Conservation (phyloP, 2,113 vertebrate species). For the Pseudorectes ferrugineus region DNA sequence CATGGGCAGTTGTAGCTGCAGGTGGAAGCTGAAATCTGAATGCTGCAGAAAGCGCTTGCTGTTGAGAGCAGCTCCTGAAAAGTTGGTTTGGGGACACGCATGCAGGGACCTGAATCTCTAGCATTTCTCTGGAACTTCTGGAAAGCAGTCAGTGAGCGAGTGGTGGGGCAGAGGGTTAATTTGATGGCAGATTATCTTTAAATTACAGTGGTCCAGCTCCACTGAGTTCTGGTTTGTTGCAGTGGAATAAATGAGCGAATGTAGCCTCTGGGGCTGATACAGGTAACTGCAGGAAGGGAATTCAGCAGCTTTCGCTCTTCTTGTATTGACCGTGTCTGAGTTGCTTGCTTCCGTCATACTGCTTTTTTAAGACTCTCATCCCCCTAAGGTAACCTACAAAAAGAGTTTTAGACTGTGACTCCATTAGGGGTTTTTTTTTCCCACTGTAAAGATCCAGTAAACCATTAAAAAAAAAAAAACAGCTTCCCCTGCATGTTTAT, state of each 20-base stretch:
- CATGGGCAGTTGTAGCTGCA: not conserved
- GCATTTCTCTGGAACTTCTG: not conserved
- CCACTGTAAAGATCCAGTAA: not conserved
- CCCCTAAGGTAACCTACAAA: not conserved
- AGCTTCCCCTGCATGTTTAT: not conserved
- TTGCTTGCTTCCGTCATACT: not conserved
- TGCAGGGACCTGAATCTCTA: fast-evolving
- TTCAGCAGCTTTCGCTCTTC: not conserved
- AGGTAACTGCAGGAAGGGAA: not conserved
- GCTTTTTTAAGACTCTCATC: not conserved
- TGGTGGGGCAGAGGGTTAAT: not conserved
- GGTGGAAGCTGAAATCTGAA: not conserved
- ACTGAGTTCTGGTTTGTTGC: not conserved
- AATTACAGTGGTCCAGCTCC: not conserved
- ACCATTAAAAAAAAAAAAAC: not conserved
- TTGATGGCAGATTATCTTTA: not conserved
- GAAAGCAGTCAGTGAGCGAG: not conserved
- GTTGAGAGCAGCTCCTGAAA: not conserved
- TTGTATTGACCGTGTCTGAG: not conserved
- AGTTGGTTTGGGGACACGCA: fast-evolving
- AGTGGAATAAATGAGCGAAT: not conserved
- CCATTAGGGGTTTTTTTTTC: not conserved
- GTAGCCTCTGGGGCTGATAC: not conserved
- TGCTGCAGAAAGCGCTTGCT: not conserved
- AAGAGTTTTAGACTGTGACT: not conserved